Conservation (phyloP, 2,797 vertebrate species). For the Hephaestus fuliginosus region DNA sequence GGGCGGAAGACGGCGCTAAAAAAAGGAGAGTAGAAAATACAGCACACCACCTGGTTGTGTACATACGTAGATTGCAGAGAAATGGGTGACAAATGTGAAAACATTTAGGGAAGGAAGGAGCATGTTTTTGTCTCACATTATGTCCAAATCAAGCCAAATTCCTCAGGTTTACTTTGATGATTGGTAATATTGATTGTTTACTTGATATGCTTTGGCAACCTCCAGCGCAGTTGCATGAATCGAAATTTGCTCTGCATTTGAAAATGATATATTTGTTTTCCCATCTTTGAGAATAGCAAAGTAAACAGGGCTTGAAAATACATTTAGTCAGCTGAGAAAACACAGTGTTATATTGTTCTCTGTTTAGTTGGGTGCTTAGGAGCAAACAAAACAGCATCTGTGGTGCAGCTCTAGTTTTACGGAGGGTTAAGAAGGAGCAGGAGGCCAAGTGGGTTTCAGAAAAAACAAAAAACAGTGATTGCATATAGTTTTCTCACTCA, state of each 20-base stretch:
- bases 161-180: conserved; percentile 10
- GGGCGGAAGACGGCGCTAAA: conserved; percentile 20
- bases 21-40: conserved; percentile 32
- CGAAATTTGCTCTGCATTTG: conserved; percentile 15
- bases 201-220: conserved; percentile 20
- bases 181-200: conserved; percentile 6
- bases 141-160: conserved; percentile 11
- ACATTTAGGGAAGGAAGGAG: not conserved
- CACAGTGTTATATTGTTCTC: conserved; percentile 67
- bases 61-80: conserved; percentile 80
- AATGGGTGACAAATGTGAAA: conserved; percentile 73
- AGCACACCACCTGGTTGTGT: conserved; percentile 54
- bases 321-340: conserved; percentile 74
- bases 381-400: conserved; percentile 80
- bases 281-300: conserved; percentile 33
- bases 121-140: not conserved
- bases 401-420: conserved; percentile 62
- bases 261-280: conserved; percentile 15
- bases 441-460: conserved; percentile 66
- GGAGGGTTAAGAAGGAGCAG: conserved; percentile 65
- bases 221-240: conserved; percentile 13
- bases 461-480: conserved; percentile 69
- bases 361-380: conserved; percentile 64
- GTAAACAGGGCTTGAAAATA: conserved; percentile 64
- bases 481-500: conserved; percentile 55